Percentiles rank a stretch among this genome's conserved stretches.
These are phyloP conservation scores for Tokudaia muenninki DNA, from an alignment of 2,797 vertebrate genomes.

Conservation along the genomic window DNA sequence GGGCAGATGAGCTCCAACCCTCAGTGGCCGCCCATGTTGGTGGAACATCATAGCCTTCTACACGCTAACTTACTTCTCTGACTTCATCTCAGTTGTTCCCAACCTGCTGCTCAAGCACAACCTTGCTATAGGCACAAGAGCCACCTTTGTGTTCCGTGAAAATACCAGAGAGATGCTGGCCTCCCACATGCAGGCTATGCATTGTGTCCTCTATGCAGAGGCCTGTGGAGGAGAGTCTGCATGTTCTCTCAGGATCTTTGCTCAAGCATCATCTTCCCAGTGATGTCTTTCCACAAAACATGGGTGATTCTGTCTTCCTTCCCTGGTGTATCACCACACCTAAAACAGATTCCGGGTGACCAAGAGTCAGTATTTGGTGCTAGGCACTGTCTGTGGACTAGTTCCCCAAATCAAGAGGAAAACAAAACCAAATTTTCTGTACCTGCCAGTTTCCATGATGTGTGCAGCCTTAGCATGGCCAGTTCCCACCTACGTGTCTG, in stretches of 20 bases:
- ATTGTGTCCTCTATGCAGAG: background rate
- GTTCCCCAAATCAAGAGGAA: background rate
- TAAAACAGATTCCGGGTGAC: background rate
- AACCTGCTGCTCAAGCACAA: background rate
- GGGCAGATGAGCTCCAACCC: background rate
- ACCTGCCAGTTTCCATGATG: background rate
- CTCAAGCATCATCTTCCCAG: background rate
- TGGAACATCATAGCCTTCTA: background rate
- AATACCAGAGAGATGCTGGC: background rate
- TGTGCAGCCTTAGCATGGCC: background rate
- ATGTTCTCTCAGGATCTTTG: background rate
- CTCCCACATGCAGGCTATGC: background rate
- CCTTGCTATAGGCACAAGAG: background rate
- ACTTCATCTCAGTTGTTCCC: background rate
- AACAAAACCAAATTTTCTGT: background rate
- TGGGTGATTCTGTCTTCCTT: background rate
- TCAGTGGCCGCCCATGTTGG: background rate
- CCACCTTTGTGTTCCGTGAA: background rate
- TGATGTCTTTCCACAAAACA: background rate
- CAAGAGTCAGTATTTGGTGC: background rate
- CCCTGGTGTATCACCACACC: background rate
- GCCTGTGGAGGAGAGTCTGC: background rate
- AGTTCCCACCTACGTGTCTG: background rate
- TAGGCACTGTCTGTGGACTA: background rate
- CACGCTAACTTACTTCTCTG: background rate